Conservation (phyloP, 2,888 invertebrate species). For the Hipparchia semele region DNA sequence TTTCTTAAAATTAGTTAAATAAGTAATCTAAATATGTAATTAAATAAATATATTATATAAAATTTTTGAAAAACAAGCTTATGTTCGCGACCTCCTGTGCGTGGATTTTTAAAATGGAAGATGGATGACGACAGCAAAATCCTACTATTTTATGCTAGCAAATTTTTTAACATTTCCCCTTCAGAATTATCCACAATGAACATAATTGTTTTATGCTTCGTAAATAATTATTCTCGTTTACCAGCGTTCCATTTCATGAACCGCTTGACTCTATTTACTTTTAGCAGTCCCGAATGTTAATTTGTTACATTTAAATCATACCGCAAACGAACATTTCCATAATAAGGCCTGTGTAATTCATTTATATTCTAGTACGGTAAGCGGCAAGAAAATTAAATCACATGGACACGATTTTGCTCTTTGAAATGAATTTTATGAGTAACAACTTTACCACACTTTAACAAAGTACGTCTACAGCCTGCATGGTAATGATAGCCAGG, state of each 20-base stretch:
- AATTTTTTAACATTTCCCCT: background rate
- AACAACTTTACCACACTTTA: background rate
- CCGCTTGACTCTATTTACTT: slow-evolving; percentile 17
- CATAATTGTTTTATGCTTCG: slow-evolving; percentile 12
- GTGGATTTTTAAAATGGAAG: no score
- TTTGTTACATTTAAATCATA: slow-evolving; percentile 26
- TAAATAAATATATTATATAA: no score
- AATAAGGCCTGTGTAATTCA: slow-evolving; percentile 24
- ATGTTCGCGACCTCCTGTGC: no score
- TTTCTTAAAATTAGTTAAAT: background rate
- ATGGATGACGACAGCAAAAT: background rate
- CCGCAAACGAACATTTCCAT: slow-evolving; percentile 25
- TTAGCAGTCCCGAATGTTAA: slow-evolving; percentile 23
- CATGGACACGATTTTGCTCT: slow-evolving; percentile 40
- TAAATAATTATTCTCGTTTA: slow-evolving; percentile 16
- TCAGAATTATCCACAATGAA: background rate
- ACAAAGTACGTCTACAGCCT: background rate
- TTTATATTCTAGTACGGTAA: slow-evolving; percentile 33
- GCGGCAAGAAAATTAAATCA: slow-evolving; percentile 43
- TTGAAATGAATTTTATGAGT: slow-evolving; percentile 12
- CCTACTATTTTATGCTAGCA: background rate
- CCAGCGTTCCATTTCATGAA: slow-evolving; percentile 9
- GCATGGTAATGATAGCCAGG: background rate
- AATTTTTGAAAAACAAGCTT: no score
- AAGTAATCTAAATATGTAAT: no score